phyloP scores from a whole-genome alignment of 2,113 vertebrate genomes.

The Lepidothrix coronata region DNA sequence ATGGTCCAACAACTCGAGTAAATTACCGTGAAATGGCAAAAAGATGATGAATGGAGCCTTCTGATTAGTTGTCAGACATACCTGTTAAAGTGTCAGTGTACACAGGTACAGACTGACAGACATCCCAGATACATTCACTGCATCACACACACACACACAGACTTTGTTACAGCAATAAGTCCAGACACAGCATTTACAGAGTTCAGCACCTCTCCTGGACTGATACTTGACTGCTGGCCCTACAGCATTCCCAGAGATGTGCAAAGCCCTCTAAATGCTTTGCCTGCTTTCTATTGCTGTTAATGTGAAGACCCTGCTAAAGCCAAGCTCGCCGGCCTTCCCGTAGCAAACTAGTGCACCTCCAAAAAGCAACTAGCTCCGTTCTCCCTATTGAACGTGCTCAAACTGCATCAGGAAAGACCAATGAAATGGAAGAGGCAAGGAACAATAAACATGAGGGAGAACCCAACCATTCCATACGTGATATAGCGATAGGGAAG shows the following conservation, averaged over 20 bases:
- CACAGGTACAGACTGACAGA: conserved; percentile 54
- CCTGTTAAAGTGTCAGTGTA: conserved; percentile 16
- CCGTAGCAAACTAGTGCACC: conserved; percentile 26
- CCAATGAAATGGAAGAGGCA: conserved; percentile 78
- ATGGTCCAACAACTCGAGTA: conserved; percentile 13
- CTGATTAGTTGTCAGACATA: conserved; percentile 50
- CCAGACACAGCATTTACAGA: conserved; percentile 63
- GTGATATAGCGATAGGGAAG: conserved; percentile 95
- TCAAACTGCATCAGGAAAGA: conserved; percentile 77
- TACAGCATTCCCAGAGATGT: conserved; percentile 25
- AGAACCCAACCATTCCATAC: conserved; percentile 88
- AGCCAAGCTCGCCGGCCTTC: conserved; percentile 33
- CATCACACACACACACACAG: not conserved
- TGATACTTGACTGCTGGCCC: not conserved
- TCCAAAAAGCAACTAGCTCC: conserved; percentile 38
- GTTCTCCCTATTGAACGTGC: not conserved
- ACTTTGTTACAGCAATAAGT: conserved; percentile 48
- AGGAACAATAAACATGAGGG: conserved; percentile 85
- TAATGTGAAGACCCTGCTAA: conserved; percentile 57
- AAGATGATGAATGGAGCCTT: conserved; percentile 43
- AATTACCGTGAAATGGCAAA: conserved; percentile 57
- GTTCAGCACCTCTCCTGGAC: conserved; percentile 32
- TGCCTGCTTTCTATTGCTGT: conserved; percentile 39
- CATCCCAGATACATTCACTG: conserved; percentile 54
- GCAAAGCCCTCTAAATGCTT: conserved; percentile 66